A percentile compares a stretch with the other conserved stretches of the same genome.
Evolutionary conservation across 2,113 vertebrate species (phyloP).

Genomic region (Cygnus atratus): DNA sequence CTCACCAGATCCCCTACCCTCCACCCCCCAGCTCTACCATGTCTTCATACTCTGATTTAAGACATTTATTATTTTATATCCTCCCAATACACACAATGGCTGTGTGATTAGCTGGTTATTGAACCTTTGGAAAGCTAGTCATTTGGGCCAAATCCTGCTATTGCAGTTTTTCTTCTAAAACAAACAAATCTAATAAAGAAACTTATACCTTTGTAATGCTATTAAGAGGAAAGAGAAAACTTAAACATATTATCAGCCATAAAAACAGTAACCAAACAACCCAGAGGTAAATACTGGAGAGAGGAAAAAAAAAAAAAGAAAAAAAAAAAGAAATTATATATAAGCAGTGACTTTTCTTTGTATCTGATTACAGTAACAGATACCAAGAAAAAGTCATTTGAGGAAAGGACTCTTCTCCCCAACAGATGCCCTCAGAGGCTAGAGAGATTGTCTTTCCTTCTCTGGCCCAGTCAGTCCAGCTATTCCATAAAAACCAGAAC

Average conservation of each 20-base stretch:
- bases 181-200: background rate
- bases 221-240: constrained; percentile 30
- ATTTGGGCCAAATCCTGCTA: background rate
- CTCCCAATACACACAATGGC: background rate
- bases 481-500: background rate
- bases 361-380: background rate
- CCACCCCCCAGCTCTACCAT: background rate
- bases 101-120: background rate
- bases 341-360: too few relatives aligned
- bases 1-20: background rate
- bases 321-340: background rate
- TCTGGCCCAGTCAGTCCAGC: background rate
- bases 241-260: constrained; percentile 15
- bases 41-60: background rate
- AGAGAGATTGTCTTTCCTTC: background rate
- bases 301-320: background rate
- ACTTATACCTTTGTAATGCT: background rate
- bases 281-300: constrained; percentile 1
- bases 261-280: background rate
- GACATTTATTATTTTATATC: background rate
- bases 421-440: background rate
- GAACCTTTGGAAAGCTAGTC: background rate
- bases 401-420: background rate
- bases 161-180: background rate
- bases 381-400: background rate